Base-by-base conservation (phyloP, 35 echinoderm and acorn worm genomes). In the Diadema setosum region DNA sequence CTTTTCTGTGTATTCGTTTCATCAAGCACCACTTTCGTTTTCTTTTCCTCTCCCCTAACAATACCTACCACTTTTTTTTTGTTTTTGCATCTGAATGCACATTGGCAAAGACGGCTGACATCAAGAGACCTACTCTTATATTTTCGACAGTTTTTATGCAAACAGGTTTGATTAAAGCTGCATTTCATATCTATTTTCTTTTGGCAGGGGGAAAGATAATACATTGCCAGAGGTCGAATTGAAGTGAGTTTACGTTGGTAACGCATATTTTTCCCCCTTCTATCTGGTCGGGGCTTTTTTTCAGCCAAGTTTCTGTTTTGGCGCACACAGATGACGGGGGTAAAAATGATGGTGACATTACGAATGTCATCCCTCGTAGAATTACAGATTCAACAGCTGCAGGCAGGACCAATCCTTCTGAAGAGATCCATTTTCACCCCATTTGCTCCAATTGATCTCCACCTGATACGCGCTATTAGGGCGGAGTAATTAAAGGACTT, bases 381-480 rank as follows among this genome's bases (percentile, higher is more conserved):
- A 44, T 78, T 78, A 78, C 73, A n/a, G 40, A 78, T 78, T 42
- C 73, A 78, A 78, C 73, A 78, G 73, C 73, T 78, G 73, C 73
- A 41, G 40, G 73, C 73, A 18, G 14, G 18, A n/a, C 35, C 33
- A 78, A 42, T 78, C 37, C 40, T 78, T 44, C 34, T 78, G 0
- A 26, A 35, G 14, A 26, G 73, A 78, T 78, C 73, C 40, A 2
- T 78, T 78, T 44, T 36, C 73, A 78, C 37, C 73, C 33, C 39
- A 41, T n/a, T 78, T 44, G 73, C 73, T 78, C 73, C 40, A 78
- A 44, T 78, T 78, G 39, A 26, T n/a, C 30, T 35, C 34, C 73
- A 78, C 44, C 73, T 78, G 73, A 78, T 78, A 78, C 73, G 73
- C 73, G 40, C 73, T 42, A 78, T 78, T 78, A 78, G 73, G 73